Percentiles rank a stretch among this genome's conserved stretches.
Evolutionary conservation across 2,888 invertebrate genomes (phyloP).

Genomic region (Netelia melanura): DNA sequence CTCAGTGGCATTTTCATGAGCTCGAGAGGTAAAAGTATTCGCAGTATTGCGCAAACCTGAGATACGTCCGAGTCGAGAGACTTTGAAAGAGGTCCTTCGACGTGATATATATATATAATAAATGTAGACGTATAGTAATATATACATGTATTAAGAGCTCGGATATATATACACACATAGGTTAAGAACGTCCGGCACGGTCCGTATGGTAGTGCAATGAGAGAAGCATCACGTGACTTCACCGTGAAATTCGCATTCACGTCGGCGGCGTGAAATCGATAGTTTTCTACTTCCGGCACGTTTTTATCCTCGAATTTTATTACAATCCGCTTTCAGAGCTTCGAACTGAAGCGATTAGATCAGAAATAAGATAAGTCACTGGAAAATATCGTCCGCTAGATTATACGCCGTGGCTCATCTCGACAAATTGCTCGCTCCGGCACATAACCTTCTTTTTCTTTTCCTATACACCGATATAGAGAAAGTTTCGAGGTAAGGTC

Average conservation of each 20-base stretch:
- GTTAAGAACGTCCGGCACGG: not conserved
- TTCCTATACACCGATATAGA: not conserved
- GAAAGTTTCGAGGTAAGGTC: not conserved
- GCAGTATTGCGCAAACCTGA: not conserved
- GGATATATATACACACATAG: not conserved
- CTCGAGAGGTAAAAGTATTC: slow-evolving; percentile 1
- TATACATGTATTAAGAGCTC: not conserved
- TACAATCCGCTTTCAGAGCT: not conserved
- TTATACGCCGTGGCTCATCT: slow-evolving; percentile 24
- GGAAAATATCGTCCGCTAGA: slow-evolving; percentile 17
- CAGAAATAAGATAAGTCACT: slow-evolving; percentile 35
- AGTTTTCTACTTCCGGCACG: slow-evolving; percentile 53
- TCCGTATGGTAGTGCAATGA: not conserved
- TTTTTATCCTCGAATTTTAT: slow-evolving; percentile 1
- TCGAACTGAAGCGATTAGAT: slow-evolving; percentile 29
- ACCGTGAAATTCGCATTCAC: slow-evolving; percentile 48
- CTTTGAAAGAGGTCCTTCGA: not conserved
- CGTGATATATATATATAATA: slow-evolving; percentile 8
- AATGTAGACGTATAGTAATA: not conserved
- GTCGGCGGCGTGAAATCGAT: slow-evolving; percentile 49
- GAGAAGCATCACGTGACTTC: not conserved
- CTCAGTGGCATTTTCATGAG: not conserved
- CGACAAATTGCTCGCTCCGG: slow-evolving; percentile 14
- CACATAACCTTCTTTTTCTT: slow-evolving; percentile 7
- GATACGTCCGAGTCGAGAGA: slow-evolving; percentile 4